Evolutionary conservation across 2,797 vertebrate species (phyloP).

Genomic region (Sebastes alutus): DNA sequence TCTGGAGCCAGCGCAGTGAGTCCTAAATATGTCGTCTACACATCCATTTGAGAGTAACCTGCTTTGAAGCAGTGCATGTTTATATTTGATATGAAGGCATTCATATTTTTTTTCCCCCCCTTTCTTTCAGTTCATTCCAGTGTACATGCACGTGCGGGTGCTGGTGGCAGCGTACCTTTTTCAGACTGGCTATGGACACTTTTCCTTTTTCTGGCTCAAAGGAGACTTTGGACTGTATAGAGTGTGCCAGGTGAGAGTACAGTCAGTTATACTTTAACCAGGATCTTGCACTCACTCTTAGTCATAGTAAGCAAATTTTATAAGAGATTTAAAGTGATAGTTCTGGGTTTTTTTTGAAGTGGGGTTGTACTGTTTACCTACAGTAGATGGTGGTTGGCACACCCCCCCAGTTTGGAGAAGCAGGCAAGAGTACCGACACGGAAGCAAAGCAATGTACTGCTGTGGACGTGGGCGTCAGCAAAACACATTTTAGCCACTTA

Average conservation of each 20-base stretch:
- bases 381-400: neutral
- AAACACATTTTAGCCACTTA: neutral
- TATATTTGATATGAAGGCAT: neutral
- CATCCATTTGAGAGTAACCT: neutral
- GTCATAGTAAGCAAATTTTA: neutral
- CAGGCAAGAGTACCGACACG: too few relatives aligned
- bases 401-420: too few relatives aligned
- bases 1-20: slow-evolving; percentile 98
- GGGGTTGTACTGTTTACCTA: neutral
- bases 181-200: slow-evolving; percentile 98
- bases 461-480: neutral
- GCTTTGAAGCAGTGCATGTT: neutral
- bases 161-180: slow-evolving; percentile 98
- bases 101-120: neutral
- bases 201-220: slow-evolving; percentile 99
- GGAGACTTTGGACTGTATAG: slow-evolving; percentile 96
- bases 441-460: neutral
- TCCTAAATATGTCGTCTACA: slow-evolving; percentile 18
- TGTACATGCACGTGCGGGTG: slow-evolving; percentile 98
- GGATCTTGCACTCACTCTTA: neutral
- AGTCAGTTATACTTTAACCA: slow-evolving; percentile 5
- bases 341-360: neutral
- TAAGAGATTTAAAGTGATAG: neutral
- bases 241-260: slow-evolving; percentile 90
- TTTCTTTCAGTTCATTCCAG: slow-evolving; percentile 91